phyloP scores from a whole-genome alignment of 1,140 invertebrate genomes.

The Diplogasteroides magnus region DNA sequence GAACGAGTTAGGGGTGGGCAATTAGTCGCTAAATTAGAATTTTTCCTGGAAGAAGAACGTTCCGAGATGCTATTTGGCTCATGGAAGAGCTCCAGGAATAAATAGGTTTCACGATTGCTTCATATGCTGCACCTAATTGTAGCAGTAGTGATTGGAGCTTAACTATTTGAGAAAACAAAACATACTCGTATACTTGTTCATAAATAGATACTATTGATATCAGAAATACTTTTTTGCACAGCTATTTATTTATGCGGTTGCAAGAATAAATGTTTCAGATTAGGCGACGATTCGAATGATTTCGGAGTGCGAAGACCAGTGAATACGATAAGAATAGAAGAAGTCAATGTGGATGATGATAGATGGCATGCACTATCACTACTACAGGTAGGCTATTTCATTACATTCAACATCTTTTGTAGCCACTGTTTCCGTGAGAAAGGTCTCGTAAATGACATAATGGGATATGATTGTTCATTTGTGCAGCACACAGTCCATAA shows the following conservation, averaged over 20 bases:
- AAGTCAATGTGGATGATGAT: slow-evolving; percentile 32
- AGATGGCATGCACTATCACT: slow-evolving; percentile 17
- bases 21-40: too few species aligned
- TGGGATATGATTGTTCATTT: too few species aligned
- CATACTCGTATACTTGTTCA: background rate
- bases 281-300: slow-evolving; percentile 72
- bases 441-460: too few species aligned
- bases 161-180: background rate
- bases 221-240: background rate
- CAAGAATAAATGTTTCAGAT: slow-evolving; percentile 62
- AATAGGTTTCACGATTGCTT: background rate
- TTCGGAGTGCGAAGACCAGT: slow-evolving; percentile 59
- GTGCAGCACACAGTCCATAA: too few species aligned
- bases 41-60: too few species aligned
- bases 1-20: too few species aligned
- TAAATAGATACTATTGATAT: too few species aligned
- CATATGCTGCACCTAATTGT: background rate
- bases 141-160: background rate
- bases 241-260: background rate
- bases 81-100: background rate
- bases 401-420: too few species aligned
- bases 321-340: slow-evolving; percentile 40
- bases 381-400: slow-evolving; percentile 3
- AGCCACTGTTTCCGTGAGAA: too few species aligned
- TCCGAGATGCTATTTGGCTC: too few species aligned